Base-by-base conservation (phyloP, 2,113 vertebrate genomes). In the Stigmatopora argus region DNA sequence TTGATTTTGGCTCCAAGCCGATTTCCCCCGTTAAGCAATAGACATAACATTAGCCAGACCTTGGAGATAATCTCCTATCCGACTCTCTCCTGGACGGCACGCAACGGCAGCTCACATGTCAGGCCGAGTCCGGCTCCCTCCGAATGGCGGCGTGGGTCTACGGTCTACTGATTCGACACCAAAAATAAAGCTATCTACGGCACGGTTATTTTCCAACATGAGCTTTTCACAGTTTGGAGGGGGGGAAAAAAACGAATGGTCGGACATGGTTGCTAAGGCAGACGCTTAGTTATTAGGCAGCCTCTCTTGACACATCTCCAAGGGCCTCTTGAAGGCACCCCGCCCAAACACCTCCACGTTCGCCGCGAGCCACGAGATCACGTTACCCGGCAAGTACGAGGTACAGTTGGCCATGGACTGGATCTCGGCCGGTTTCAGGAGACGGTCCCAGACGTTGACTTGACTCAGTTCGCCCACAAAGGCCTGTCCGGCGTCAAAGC, bases 381-480 rank as follows among this genome's bases (percentile, higher is more conserved):
- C 88, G 75, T 99, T 98, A 67, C 97, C 97, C 0, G 96, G 91
- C 79, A 94, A 88, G 83, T 96, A 96, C 0, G 89, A 85, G 19
- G 94, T 94, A 86, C 97, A 99, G 92, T 98, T 98, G 70, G 96
- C 94, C 63, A 98, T 95, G 64, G 86, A 91, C 75, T 90, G 86
- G 78, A 99, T 93, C 70, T 98, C 96, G 2, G 88, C 89, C 0
- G 92, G 85, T 17, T 92, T 94, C 44, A 98, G 92, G 62, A 97
- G 88, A 0, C 95, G 93, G 85, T 99, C 96, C 97, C 97, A 98
- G 69, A 99, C 93, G 86, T 96, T 98, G 81, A 99, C 96, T 82
- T 99, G 95, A 89, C 94, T 96, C 85, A 99, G 89, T 81, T 99
- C 97, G 41, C 97, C 97, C 35, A 99, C 95, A 0, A 99, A 99